phyloP scores from a whole-genome alignment of 2,888 invertebrate species.

The Coelopa pilipes region DNA sequence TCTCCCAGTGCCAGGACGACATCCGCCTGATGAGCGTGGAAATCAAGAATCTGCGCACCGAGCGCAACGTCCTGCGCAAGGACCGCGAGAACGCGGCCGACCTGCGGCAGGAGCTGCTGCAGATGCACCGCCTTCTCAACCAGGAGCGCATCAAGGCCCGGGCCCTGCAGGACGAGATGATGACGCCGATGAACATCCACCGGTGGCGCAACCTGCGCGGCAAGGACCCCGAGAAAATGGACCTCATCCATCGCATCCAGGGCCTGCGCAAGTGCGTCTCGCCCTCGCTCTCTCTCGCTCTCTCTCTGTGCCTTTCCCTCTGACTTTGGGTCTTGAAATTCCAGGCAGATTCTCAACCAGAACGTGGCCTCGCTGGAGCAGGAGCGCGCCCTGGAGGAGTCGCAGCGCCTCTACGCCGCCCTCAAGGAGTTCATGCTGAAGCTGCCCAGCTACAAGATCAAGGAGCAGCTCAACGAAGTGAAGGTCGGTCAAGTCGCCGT shows the following conservation, averaged over 20 bases:
- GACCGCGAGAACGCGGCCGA: constrained; percentile 85
- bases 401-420: constrained; percentile 60
- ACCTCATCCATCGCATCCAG: constrained; percentile 84
- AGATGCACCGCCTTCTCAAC: constrained; percentile 82
- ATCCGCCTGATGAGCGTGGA: constrained; percentile 86
- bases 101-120: constrained; percentile 77
- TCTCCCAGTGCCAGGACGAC: constrained; percentile 83
- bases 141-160: constrained; percentile 85
- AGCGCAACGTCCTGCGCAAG: constrained; percentile 77
- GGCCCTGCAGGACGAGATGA: constrained; percentile 88
- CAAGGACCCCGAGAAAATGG: constrained; percentile 85
- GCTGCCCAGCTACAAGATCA: constrained; percentile 63
- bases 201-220: constrained; percentile 90
- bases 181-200: constrained; percentile 92
- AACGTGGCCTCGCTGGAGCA: constrained; percentile 59
- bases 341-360: constrained; percentile 61
- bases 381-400: constrained; percentile 60
- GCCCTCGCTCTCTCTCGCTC: background rate
- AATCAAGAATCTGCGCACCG: constrained; percentile 80
- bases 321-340: constrained; percentile 31
- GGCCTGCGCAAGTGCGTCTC: constrained; percentile 78
- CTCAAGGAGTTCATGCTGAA: constrained; percentile 64
- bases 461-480: constrained; percentile 61
- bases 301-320: too few relatives aligned
- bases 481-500: constrained; percentile 52